A percentile compares a stretch with the other conserved stretches of the same genome.
Conservation (phyloP, 1,140 invertebrate genomes). For the Eueides isabella region DNA sequence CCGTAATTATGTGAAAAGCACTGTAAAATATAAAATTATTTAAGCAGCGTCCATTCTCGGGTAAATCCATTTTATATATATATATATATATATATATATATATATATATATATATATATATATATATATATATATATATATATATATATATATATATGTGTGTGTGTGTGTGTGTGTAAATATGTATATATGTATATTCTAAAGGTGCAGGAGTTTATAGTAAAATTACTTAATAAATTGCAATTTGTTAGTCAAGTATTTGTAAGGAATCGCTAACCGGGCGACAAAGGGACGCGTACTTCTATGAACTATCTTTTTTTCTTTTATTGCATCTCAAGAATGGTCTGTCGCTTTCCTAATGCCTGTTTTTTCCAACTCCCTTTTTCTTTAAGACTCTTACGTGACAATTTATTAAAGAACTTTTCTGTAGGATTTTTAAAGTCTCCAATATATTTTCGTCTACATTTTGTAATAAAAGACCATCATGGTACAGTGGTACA, state of each 20-base stretch:
- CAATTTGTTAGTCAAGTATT: conserved; percentile 11
- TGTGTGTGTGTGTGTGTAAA: too few relatives aligned
- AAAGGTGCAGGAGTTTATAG: background rate
- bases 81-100: too few relatives aligned
- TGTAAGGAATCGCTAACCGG: conserved; percentile 9
- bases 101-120: too few relatives aligned
- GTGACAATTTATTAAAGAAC: conserved; percentile 37
- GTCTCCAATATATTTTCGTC: conserved; percentile 11
- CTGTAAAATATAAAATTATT: too few relatives aligned
- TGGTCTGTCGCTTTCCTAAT: conserved; percentile 34
- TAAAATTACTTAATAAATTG: conserved; percentile 22
- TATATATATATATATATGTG: too few relatives aligned
- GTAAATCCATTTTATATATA: too few relatives aligned
- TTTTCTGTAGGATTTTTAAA: conserved; percentile 22
- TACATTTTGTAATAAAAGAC: background rate
- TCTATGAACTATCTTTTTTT: conserved; percentile 30
- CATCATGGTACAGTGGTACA: background rate
- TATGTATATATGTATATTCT: too few relatives aligned
- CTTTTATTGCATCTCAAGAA: conserved; percentile 28
- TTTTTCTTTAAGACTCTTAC: conserved; percentile 38
- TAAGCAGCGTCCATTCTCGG: too few relatives aligned
- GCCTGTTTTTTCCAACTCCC: conserved; percentile 28
- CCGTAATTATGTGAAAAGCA: too few relatives aligned
- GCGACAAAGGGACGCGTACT: conserved; percentile 10
- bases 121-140: too few relatives aligned